phyloP scores from a whole-genome alignment of 1,140 invertebrate genomes.

The Archivesica marissinica region DNA sequence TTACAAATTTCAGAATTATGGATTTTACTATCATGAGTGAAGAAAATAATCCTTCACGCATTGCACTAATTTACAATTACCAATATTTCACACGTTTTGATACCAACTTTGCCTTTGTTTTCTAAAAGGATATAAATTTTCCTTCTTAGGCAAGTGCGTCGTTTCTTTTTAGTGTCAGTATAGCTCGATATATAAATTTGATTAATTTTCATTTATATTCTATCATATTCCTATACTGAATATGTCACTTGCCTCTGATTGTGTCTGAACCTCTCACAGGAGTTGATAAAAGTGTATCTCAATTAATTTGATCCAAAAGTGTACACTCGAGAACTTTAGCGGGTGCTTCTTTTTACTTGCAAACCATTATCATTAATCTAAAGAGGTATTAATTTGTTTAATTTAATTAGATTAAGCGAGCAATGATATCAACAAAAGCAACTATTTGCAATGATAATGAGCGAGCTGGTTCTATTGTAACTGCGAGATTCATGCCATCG shows the following conservation, averaged over 20 bases:
- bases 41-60: too few species aligned
- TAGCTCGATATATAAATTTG: background rate
- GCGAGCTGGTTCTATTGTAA: too few species aligned
- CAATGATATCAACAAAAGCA: conserved; percentile 23
- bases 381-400: conserved; percentile 5
- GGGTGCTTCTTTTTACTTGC: background rate
- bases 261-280: background rate
- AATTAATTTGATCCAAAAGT: conserved; percentile 27
- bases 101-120: too few species aligned
- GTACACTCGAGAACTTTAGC: background rate
- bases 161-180: too few species aligned
- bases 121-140: too few species aligned
- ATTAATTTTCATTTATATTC: conserved; percentile 1
- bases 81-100: too few species aligned
- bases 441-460: too few species aligned
- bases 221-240: background rate
- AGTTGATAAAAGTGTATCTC: conserved; percentile 1
- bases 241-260: background rate
- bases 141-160: too few species aligned
- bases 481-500: background rate
- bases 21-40: too few species aligned
- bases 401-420: background rate
- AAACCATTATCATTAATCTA: conserved; percentile 2
- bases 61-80: too few species aligned
- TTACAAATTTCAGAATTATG: too few species aligned